Evolutionary conservation across 2,113 vertebrate species (phyloP), one percentile per base, ranked within the genome.

Genomic region (Pagrus major): DNA sequence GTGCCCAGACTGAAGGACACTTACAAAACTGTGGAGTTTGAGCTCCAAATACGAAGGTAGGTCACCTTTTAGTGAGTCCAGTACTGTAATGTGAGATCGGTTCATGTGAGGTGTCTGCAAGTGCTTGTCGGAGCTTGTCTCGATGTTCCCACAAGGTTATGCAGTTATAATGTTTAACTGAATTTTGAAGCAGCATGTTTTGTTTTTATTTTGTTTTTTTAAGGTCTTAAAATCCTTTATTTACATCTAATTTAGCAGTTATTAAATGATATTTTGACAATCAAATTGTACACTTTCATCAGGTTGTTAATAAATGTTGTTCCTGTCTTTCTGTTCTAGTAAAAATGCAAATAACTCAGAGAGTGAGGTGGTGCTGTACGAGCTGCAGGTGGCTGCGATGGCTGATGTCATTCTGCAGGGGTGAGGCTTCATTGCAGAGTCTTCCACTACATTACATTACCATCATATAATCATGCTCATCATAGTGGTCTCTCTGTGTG

Each of bases 281-380:
- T 16, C 18, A 47, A 9, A 0, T 47, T 8, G 21, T 47, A 51
- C 20, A 7, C 7, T 37, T 49, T 5, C 0, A 0, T 73, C 3
- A 49, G 20, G 11, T 10, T 5, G 47, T 63, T 11, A 66, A 20
- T 20, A 18, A 5, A 74, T 25, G 15, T n/a, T 29, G 5, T 49
- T 42, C 8, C 12, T 25, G 0, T 71, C 16, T 88, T 37, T 59
- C 6, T 66, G 10, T 64, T 83, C 31, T 80, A 97, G 96, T 91
- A 96, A 96, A 94, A 97, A 97, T 87, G 93, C 88, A 20, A 97
- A 96, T 81, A 96, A 96, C 88, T 97, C 96, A 0, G 94, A 95
- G 60, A 97, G 96, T 5, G 94, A 96, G 0, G 58, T 96, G 71
- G 93, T 95, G 49, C 76, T 89, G 47, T 92, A 91, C 55, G 76